A percentile compares a stretch with the other conserved stretches of the same genome.
These are phyloP conservation scores for Haemorhous mexicanus DNA, from an alignment of 2,113 vertebrate species.

Conservation along the genomic window DNA sequence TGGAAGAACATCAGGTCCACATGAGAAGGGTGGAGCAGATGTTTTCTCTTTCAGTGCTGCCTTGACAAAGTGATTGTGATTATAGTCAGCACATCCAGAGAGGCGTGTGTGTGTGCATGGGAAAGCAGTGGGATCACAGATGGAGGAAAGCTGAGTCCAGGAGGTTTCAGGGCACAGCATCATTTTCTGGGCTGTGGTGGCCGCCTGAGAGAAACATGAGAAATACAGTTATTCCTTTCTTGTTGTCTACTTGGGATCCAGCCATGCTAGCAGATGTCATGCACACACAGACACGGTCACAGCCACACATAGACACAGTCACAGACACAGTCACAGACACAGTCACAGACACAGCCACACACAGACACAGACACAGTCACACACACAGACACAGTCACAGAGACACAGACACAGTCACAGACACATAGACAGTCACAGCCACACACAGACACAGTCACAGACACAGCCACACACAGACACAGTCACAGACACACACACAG, in stretches of 20 bases:
- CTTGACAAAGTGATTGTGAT: not conserved
- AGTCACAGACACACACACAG: not conserved
- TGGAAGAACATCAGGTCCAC: not conserved
- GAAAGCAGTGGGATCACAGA: not conserved
- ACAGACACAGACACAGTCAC: not conserved
- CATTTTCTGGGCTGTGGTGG: not conserved
- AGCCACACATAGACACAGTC: not conserved
- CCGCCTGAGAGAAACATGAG: not conserved
- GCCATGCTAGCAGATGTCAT: not conserved
- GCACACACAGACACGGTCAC: too few relatives aligned
- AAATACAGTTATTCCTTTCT: not conserved
- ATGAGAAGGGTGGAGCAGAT: not conserved
- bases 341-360: not conserved
- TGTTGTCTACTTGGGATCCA: not conserved
- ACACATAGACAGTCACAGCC: too few relatives aligned
- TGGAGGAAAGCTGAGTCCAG: not conserved
- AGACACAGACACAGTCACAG: not conserved
- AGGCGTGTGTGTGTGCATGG: not conserved
- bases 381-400: too few relatives aligned
- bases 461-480: too few relatives aligned
- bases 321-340: too few relatives aligned
- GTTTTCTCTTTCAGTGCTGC: not conserved
- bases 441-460: not conserved
- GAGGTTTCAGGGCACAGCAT: rapidly evolving
- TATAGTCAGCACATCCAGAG: rapidly evolving